Evolutionary conservation across 2,113 vertebrate species (phyloP).

Genomic region (Gyps fulvus): DNA sequence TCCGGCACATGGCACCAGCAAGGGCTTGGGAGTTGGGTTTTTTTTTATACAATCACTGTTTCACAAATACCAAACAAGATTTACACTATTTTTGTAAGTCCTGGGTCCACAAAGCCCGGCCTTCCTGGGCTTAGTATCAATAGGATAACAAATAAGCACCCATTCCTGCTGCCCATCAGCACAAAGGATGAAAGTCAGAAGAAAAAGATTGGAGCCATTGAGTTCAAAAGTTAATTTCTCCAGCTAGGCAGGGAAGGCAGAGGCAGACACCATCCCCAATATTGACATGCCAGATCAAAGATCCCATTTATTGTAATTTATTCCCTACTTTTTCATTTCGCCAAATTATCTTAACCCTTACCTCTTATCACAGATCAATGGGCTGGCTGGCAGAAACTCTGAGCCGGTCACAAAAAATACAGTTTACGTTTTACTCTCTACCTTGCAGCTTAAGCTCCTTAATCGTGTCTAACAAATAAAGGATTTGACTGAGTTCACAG

Average conservation of each 20-base stretch:
- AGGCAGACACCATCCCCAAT: not conserved
- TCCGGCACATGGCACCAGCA: not conserved
- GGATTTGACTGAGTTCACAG: slow-evolving; percentile 30
- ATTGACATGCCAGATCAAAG: not conserved
- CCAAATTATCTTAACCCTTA: slow-evolving; percentile 14
- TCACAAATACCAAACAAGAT: not conserved
- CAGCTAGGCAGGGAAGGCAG: not conserved
- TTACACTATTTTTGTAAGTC: not conserved
- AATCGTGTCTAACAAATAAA: not conserved
- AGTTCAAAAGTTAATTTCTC: slow-evolving; percentile 16
- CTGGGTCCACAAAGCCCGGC: not conserved
- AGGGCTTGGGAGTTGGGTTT: not conserved
- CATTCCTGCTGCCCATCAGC: not conserved
- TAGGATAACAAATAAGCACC: not conserved
- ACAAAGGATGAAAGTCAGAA: not conserved
- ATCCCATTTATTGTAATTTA: not conserved
- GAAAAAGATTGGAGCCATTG: not conserved
- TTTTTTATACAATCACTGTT: not conserved
- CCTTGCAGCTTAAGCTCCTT: not conserved
- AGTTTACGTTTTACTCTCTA: not conserved
- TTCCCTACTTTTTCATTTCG: not conserved
- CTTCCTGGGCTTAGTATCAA: not conserved
- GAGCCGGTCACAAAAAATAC: not conserved
- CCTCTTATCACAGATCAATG: not conserved
- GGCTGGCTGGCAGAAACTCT: not conserved